Conservation (phyloP, 2,888 invertebrate species). For the Hipparchia sbordonii region DNA sequence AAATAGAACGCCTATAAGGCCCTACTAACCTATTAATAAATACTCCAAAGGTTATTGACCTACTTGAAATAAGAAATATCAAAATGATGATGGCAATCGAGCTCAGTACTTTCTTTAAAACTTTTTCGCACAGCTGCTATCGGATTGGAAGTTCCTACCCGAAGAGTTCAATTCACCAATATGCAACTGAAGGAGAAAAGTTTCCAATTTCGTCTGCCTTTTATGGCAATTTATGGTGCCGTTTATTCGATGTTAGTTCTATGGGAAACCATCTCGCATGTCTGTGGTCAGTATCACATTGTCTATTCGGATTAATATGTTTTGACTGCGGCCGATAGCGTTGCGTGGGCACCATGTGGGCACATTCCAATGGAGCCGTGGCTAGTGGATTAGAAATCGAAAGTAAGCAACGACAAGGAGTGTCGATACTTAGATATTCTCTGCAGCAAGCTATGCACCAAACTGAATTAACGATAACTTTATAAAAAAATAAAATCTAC, state of each 20-base stretch:
- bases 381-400: constrained; percentile 45
- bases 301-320: constrained; percentile 51
- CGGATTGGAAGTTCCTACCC: neutral
- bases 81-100: neutral
- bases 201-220: neutral
- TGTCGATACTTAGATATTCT: neutral
- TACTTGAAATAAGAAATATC: neutral
- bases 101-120: neutral
- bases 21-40: too few species aligned
- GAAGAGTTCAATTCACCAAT: neutral
- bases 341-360: constrained; percentile 60
- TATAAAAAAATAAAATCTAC: too few species aligned
- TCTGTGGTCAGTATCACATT: constrained; percentile 57
- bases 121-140: neutral
- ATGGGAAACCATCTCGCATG: constrained; percentile 24
- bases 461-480: too few species aligned
- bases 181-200: neutral
- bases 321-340: constrained; percentile 49
- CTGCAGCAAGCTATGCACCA: too few species aligned
- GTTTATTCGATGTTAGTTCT: constrained; percentile 2
- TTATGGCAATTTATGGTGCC: neutral
- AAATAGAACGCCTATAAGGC: too few species aligned
- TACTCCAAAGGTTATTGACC: neutral
- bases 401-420: constrained; percentile 36
- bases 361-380: constrained; percentile 44